Evolutionary conservation across 2,113 vertebrate species (phyloP).

Genomic region (Myanophis thanlyinensis): DNA sequence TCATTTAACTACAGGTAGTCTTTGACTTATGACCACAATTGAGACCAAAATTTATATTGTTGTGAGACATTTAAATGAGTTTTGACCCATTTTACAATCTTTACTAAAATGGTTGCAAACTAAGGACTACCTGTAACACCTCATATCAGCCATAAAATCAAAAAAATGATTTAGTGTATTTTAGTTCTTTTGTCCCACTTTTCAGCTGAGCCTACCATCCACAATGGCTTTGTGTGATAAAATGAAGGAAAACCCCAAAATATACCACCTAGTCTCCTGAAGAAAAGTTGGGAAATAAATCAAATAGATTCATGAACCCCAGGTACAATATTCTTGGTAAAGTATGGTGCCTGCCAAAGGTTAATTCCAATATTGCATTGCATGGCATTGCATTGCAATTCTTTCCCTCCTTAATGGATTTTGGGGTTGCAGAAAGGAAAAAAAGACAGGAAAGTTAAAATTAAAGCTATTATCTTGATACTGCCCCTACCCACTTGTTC

Average conservation of each 20-base stretch:
- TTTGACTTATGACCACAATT: not conserved
- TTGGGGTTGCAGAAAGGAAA: not conserved
- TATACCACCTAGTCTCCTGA: not conserved
- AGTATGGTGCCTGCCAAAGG: not conserved
- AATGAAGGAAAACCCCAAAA: not conserved
- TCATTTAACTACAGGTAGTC: not conserved
- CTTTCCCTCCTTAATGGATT: not conserved
- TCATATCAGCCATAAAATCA: not conserved
- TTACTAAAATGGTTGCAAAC: not conserved
- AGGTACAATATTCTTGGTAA: not conserved
- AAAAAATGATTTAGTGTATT: not conserved
- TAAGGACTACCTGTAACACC: not conserved
- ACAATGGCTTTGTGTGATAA: not conserved
- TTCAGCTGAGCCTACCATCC: not conserved
- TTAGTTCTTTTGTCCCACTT: not conserved
- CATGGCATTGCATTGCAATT: not conserved
- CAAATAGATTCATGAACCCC: not conserved
- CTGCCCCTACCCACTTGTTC: not conserved
- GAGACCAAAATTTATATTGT: not conserved
- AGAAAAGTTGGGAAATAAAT: not conserved
- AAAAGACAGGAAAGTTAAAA: not conserved
- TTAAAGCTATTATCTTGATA: not conserved
- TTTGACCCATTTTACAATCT: not conserved
- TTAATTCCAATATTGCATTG: not conserved
- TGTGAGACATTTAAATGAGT: not conserved